Evolutionary conservation across 1,140 invertebrate species (phyloP).

Genomic region (Ganaspis sp.): DNA sequence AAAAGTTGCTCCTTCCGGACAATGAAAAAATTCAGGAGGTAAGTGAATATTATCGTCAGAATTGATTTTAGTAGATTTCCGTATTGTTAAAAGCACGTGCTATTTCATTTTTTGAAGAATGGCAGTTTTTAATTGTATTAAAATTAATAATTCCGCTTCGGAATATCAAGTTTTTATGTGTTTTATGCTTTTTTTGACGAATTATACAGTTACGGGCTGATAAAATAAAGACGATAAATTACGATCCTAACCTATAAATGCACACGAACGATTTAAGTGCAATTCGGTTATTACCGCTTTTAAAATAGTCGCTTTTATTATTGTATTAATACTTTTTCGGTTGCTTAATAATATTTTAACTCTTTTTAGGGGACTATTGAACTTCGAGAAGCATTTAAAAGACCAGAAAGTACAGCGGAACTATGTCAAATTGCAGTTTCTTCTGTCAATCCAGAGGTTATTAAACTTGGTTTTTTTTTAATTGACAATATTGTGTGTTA

Average conservation of each 20-base stretch:
- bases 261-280: too few relatives aligned
- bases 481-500: neutral
- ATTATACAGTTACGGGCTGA: neutral
- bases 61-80: neutral
- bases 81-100: conserved; percentile 52
- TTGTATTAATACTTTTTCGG: neutral
- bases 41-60: conserved; percentile 42
- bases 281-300: too few relatives aligned
- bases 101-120: conserved; percentile 31
- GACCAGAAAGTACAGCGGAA: conserved; percentile 77
- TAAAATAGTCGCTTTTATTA: neutral
- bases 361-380: conserved; percentile 80
- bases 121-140: neutral
- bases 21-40: conserved; percentile 78
- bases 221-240: neutral
- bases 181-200: neutral
- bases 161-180: neutral
- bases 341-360: neutral
- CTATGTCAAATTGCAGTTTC: conserved; percentile 79
- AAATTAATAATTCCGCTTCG: neutral
- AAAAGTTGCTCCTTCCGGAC: conserved; percentile 76
- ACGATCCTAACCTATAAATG: conserved; percentile 1
- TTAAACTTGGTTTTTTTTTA: conserved; percentile 48
- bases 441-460: conserved; percentile 77
- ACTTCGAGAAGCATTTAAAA: conserved; percentile 80